These are phyloP conservation scores for Apis laboriosa DNA, from an alignment of 1,140 invertebrate genomes.

Conservation along the genomic window DNA sequence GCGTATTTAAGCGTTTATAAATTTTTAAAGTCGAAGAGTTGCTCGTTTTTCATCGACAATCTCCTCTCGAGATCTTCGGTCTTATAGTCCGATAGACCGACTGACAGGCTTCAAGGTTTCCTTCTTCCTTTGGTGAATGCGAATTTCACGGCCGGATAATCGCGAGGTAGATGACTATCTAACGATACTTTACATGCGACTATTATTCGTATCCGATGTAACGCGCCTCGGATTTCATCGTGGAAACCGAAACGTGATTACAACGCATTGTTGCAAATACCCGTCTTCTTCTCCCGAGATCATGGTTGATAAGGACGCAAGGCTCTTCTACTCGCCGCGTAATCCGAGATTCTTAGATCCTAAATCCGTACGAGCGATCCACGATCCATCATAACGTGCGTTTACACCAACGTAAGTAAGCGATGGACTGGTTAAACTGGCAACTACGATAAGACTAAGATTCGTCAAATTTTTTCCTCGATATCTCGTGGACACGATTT, in stretches of 20 bases:
- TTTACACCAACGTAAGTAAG: background rate
- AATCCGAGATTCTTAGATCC: background rate
- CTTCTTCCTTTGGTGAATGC: background rate
- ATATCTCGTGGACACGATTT: too few relatives aligned
- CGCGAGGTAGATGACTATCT: slow-evolving; percentile 6
- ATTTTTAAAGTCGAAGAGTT: background rate
- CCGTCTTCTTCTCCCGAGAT: background rate
- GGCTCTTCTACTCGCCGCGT: background rate
- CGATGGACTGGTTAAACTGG: too few relatives aligned
- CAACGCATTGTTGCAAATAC: slow-evolving; percentile 12
- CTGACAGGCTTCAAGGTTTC: background rate
- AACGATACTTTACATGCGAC: background rate
- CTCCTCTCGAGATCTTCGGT: background rate
- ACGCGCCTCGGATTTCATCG: slow-evolving; percentile 6
- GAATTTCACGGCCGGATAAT: slow-evolving; percentile 6
- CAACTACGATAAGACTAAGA: too few relatives aligned
- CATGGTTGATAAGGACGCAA: background rate
- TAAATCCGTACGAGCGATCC: background rate
- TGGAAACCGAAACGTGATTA: slow-evolving; percentile 19
- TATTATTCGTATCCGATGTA: slow-evolving; percentile 22
- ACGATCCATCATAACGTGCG: background rate
- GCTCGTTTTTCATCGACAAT: background rate
- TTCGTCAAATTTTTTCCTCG: too few relatives aligned
- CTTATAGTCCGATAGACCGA: background rate
- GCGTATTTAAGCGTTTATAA: too few relatives aligned